A percentile compares a stretch with the other conserved stretches of the same genome.
phyloP scores from a whole-genome alignment of 2,888 invertebrate genomes.

The Acanthosepion esculentum region DNA sequence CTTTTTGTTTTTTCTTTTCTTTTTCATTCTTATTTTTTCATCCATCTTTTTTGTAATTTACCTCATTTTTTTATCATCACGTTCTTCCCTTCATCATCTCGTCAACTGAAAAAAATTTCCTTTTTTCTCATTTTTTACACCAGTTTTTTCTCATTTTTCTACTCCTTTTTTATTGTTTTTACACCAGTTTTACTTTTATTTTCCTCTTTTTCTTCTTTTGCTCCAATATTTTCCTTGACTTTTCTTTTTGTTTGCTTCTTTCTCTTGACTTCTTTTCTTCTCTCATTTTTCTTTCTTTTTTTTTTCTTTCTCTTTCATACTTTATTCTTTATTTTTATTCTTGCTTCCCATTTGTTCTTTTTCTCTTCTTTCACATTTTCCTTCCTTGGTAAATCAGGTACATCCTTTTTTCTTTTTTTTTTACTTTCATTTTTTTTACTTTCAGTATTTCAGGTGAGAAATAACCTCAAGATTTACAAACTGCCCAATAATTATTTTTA shows the following conservation, averaged over 20 bases:
- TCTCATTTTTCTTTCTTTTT: not conserved
- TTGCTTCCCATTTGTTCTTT: not conserved
- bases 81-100: too few relatives aligned
- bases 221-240: not conserved
- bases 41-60: too few relatives aligned
- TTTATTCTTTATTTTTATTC: not conserved
- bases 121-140: too few relatives aligned
- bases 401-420: not conserved
- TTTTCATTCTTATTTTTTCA: not conserved
- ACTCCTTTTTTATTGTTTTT: not conserved
- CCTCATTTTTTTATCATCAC: too few relatives aligned
- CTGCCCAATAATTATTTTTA: not conserved
- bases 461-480: not conserved
- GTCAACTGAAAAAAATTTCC: too few relatives aligned
- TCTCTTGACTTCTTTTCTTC: not conserved
- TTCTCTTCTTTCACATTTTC: not conserved
- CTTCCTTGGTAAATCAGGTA: not conserved
- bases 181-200: not conserved
- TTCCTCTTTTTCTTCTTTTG: not conserved
- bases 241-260: not conserved
- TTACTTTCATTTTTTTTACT: too few relatives aligned
- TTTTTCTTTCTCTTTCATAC: not conserved
- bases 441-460: not conserved
- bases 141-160: not conserved
- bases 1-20: not conserved